Percentiles rank a stretch among this genome's conserved stretches.
Evolutionary conservation across 2,797 vertebrate genomes (phyloP).

Genomic region (Salmo trutta): DNA sequence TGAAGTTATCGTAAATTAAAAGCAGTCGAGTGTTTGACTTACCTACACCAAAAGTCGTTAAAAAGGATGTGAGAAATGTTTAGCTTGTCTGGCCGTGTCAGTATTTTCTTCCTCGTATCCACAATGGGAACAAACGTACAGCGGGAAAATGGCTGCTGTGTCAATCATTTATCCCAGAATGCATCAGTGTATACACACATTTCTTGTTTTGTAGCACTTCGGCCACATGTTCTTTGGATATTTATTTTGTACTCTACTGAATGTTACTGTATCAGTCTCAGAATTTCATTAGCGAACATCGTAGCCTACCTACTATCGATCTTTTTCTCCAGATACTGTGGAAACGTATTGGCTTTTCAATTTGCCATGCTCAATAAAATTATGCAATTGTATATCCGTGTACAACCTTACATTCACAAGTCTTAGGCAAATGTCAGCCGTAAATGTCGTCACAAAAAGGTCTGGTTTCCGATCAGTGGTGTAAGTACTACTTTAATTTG

Average conservation of each 20-base stretch:
- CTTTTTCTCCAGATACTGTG: too few relatives aligned
- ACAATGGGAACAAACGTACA: slow-evolving; percentile 75
- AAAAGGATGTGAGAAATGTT: slow-evolving; percentile 61
- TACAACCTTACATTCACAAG: too few relatives aligned
- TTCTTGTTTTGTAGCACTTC: not conserved
- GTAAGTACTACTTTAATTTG: too few relatives aligned
- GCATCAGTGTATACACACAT: slow-evolving; percentile 53
- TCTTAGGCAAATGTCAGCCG: too few relatives aligned
- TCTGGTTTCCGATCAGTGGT: too few relatives aligned
- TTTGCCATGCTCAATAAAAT: too few relatives aligned
- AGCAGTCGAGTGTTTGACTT: slow-evolving; percentile 38
- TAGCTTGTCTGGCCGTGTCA: slow-evolving; percentile 58
- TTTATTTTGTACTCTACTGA: not conserved
- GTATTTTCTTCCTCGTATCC: slow-evolving; percentile 74
- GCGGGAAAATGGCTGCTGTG: slow-evolving; percentile 78
- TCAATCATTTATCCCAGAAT: slow-evolving; percentile 73
- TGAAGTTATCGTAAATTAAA: slow-evolving; percentile 29
- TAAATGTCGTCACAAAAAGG: too few relatives aligned
- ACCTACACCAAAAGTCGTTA: slow-evolving; percentile 59
- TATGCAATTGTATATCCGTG: too few relatives aligned
- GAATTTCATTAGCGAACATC: not conserved
- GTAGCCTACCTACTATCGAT: not conserved
- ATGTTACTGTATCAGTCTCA: not conserved
- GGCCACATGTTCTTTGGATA: not conserved
- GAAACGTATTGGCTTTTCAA: too few relatives aligned